A percentile compares a stretch with the other conserved stretches of the same genome.
Conservation (phyloP, 2,888 invertebrate species). For the Pandemis heparana region DNA sequence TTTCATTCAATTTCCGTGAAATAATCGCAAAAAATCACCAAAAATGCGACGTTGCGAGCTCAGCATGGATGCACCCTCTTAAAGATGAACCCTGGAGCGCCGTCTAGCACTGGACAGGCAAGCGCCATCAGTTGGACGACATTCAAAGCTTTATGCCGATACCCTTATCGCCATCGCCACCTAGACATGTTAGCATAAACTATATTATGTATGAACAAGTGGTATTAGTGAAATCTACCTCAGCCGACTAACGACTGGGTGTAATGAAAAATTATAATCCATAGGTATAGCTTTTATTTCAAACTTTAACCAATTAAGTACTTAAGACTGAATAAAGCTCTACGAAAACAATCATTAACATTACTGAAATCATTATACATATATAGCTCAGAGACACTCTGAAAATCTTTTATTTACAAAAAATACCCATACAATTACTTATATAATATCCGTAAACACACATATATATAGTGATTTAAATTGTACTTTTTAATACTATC, state of each 20-base stretch:
- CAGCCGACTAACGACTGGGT: not conserved
- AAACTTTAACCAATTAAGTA: not conserved
- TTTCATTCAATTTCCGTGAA: no score
- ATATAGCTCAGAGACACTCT: not conserved
- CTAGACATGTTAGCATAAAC: no score
- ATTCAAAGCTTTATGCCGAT: no score
- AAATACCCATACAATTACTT: not conserved
- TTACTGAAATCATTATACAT: not conserved
- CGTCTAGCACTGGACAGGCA: no score
- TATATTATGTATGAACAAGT: no score
- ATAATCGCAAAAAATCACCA: no score
- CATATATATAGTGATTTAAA: not conserved
- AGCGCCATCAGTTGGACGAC: no score
- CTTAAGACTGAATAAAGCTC: not conserved
- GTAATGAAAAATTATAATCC: not conserved
- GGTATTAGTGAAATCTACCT: no score
- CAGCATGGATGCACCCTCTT: no score
- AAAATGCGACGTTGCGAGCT: no score
- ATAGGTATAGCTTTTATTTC: not conserved
- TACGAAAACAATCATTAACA: conserved; percentile 2
- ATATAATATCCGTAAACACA: not conserved
- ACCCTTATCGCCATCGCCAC: no score
- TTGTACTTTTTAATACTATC: not conserved
- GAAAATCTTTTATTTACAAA: not conserved
- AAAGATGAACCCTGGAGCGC: no score